These are phyloP conservation scores for Neodiprion pinetum DNA, from an alignment of 1,140 invertebrate species.

Conservation along the genomic window DNA sequence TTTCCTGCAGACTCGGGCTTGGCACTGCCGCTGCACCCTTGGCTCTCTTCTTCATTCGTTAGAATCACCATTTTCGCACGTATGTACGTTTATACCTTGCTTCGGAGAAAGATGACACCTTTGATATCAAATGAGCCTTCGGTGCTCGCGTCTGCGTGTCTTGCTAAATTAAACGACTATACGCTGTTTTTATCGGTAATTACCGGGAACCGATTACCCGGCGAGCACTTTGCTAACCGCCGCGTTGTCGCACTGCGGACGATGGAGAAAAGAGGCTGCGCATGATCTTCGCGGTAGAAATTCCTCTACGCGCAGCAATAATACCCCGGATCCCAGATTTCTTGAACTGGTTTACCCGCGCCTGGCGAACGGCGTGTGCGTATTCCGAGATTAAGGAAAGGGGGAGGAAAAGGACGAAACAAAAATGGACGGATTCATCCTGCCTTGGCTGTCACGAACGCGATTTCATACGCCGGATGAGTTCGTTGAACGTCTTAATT, in stretches of 20 bases:
- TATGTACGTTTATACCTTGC: constrained; percentile 3
- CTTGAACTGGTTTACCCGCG: neutral
- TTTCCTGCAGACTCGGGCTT: neutral
- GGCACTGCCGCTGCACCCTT: constrained; percentile 15
- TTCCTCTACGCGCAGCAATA: neutral
- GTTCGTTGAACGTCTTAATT: constrained; percentile 2
- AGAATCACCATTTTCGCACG: constrained; percentile 9
- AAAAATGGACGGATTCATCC: neutral
- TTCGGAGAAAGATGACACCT: constrained; percentile 22
- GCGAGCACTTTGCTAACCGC: neutral
- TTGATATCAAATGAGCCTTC: constrained; percentile 13
- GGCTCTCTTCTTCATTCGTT: neutral
- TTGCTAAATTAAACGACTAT: constrained; percentile 6
- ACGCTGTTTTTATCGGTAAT: neutral
- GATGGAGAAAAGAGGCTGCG: neutral
- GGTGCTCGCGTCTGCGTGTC: neutral
- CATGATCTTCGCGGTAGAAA: neutral
- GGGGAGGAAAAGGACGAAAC: neutral
- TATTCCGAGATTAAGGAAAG: neutral
- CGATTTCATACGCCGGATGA: neutral
- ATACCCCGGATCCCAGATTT: neutral
- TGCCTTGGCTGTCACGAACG: neutral
- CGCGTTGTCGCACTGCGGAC: neutral
- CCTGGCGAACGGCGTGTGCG: neutral
- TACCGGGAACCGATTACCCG: constrained; percentile 4